Evolutionary conservation across 2,113 vertebrate genomes (phyloP).

Genomic region (Orthochromis indermauri): DNA sequence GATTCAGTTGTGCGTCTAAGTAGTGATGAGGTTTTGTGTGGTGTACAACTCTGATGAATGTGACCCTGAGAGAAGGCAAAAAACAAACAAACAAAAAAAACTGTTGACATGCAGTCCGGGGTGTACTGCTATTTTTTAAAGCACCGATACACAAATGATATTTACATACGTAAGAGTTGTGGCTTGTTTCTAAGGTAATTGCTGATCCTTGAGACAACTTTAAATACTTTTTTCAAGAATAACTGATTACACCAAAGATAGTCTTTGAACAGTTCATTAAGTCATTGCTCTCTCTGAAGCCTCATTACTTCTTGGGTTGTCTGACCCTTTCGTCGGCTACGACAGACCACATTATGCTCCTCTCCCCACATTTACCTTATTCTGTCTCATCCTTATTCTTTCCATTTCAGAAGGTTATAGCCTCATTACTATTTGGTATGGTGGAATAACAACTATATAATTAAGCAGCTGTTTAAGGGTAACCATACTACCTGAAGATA

Average conservation of each 20-base stretch:
- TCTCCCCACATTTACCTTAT: neutral
- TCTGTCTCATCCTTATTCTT: neutral
- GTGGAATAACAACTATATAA: neutral
- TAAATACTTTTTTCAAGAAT: neutral
- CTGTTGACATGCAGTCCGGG: neutral
- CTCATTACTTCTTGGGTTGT: neutral
- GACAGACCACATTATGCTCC: neutral
- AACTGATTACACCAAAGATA: neutral
- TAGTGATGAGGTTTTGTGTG: neutral
- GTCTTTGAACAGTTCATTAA: neutral
- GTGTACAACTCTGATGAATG: neutral
- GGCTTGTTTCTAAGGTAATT: neutral
- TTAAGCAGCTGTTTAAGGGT: neutral
- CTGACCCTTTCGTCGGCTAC: neutral
- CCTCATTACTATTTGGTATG: neutral
- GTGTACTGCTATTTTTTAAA: neutral
- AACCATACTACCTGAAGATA: neutral
- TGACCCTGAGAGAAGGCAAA: neutral
- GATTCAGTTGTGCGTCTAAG: neutral
- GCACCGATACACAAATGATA: neutral
- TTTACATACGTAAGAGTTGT: neutral
- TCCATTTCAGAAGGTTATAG: neutral
- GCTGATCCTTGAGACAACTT: neutral
- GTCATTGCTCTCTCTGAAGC: neutral
- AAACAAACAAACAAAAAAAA: neutral